phyloP scores from a whole-genome alignment of 2,888 invertebrate species.

The Meta bourneti region DNA sequence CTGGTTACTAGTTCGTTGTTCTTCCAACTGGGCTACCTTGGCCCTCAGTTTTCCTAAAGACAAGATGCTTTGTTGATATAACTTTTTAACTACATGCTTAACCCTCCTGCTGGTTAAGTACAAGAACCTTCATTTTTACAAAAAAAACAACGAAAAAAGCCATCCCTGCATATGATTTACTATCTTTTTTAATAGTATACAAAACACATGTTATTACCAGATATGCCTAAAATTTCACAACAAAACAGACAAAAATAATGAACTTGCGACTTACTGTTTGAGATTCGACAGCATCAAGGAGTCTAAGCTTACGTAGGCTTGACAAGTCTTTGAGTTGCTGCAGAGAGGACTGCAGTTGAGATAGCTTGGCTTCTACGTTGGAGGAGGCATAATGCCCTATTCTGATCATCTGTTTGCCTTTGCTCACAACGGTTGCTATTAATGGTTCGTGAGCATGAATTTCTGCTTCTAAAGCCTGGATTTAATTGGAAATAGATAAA shows the following conservation, averaged over 20 bases:
- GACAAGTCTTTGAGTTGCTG: conserved; percentile 87
- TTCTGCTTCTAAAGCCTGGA: conserved; percentile 90
- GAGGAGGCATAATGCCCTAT: conserved; percentile 92
- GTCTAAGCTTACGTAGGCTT: conserved; percentile 86
- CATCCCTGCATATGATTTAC: no score
- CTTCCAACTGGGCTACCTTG: no score
- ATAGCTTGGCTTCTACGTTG: conserved; percentile 86
- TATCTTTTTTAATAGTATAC: no score
- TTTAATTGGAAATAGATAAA: background rate
- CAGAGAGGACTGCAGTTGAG: conserved; percentile 87
- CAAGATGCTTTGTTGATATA: no score
- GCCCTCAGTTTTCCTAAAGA: no score
- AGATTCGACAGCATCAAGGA: conserved; percentile 90
- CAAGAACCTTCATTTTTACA: no score
- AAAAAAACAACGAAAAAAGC: no score
- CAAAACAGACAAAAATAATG: background rate
- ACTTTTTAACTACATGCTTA: no score
- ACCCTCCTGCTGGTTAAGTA: no score
- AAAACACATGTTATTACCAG: background rate
- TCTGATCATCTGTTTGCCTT: conserved; percentile 89
- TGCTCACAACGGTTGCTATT: conserved; percentile 86
- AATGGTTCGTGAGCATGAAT: conserved; percentile 92
- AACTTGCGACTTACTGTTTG: conserved; percentile 85
- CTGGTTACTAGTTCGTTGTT: no score
- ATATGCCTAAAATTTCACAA: background rate